These are phyloP conservation scores for Sturmia bella DNA, from an alignment of 2,888 invertebrate species.

Conservation along the genomic window DNA sequence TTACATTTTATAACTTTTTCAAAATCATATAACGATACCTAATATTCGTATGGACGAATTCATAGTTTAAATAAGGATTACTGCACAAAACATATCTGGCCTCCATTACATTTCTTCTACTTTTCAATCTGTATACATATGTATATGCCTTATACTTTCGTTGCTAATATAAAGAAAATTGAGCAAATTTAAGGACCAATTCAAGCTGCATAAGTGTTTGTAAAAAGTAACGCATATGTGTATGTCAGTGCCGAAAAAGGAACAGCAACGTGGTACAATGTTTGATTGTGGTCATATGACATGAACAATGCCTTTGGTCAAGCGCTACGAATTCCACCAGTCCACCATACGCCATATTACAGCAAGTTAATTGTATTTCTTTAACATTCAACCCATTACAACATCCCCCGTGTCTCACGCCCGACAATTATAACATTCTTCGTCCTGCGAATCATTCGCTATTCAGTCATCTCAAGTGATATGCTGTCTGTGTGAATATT, in stretches of 20 bases:
- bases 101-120: constrained; percentile 55
- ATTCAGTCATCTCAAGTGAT: constrained; percentile 21
- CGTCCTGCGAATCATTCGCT: constrained; percentile 18
- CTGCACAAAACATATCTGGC: constrained; percentile 21
- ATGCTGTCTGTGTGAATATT: constrained; percentile 38
- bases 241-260: constrained; percentile 5
- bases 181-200: constrained; percentile 10
- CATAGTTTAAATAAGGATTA: too few relatives aligned
- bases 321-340: constrained; percentile 57
- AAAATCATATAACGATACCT: too few relatives aligned
- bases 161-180: constrained; percentile 44
- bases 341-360: constrained; percentile 49
- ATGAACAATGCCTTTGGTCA: constrained; percentile 61
- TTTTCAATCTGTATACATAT: constrained; percentile 4
- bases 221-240: not conserved
- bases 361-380: constrained; percentile 65
- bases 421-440: constrained; percentile 12
- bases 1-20: too few relatives aligned
- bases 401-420: constrained; percentile 30
- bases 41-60: too few relatives aligned
- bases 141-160: constrained; percentile 56
- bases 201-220: not conserved
- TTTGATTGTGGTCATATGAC: constrained; percentile 62
- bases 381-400: constrained; percentile 38
- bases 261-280: constrained; percentile 38